Percentiles rank a stretch among this genome's conserved stretches.
phyloP scores from a whole-genome alignment of 2,888 invertebrate genomes.

The Lasius platythorax region DNA sequence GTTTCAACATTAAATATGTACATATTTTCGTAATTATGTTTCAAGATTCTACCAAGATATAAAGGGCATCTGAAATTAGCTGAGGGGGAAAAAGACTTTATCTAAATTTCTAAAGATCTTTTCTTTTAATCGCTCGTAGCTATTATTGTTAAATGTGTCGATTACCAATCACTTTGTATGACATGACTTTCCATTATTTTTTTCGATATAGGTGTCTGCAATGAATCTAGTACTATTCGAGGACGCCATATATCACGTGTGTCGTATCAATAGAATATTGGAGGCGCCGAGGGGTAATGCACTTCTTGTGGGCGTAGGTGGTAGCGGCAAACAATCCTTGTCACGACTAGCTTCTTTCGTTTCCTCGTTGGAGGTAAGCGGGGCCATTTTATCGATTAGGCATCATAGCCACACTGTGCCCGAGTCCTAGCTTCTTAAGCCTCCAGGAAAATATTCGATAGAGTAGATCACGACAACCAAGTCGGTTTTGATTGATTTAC shows the following conservation, averaged over 20 bases:
- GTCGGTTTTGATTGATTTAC: background rate
- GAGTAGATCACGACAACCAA: background rate
- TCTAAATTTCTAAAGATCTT: too few relatives aligned
- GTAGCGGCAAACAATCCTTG: constrained; percentile 97
- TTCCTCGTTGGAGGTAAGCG: constrained; percentile 91
- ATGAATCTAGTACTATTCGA: constrained; percentile 98
- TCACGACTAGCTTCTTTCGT: constrained; percentile 96
- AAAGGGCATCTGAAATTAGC: too few relatives aligned
- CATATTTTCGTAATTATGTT: too few relatives aligned
- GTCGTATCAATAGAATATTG: constrained; percentile 96
- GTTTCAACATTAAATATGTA: too few relatives aligned
- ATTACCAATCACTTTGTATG: background rate
- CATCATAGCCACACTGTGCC: background rate
- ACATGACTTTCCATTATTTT: background rate
- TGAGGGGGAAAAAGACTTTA: too few relatives aligned
- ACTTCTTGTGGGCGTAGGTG: constrained; percentile 96
- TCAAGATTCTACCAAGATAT: too few relatives aligned
- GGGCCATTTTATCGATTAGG: background rate
- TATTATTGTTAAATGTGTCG: background rate
- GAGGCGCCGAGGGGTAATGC: constrained; percentile 97
- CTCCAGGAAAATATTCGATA: background rate
- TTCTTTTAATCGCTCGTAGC: background rate
- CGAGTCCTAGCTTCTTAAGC: background rate
- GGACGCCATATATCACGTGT: constrained; percentile 97
- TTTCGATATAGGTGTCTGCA: constrained; percentile 88